These are phyloP conservation scores for Sesamia nonagrioides DNA, from an alignment of 1,140 invertebrate species.

Conservation along the genomic window DNA sequence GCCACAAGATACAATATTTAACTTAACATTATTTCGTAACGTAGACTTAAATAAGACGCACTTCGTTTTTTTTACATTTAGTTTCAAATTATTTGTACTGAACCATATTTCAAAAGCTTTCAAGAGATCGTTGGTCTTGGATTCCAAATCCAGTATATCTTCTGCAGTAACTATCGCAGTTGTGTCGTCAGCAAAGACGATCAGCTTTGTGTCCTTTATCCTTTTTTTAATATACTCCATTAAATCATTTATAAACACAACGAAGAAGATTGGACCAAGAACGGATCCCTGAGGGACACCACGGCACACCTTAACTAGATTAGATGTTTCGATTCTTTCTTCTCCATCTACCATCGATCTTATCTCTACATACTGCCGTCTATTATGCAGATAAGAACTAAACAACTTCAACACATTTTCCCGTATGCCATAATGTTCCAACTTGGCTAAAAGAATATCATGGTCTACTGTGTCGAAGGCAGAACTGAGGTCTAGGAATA, in stretches of 20 bases:
- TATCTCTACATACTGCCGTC: neutral
- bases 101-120: neutral
- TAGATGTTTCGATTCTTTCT: neutral
- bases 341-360: neutral
- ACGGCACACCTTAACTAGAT: neutral
- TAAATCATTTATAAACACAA: neutral
- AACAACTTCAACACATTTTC: neutral
- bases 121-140: neutral
- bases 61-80: neutral
- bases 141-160: neutral
- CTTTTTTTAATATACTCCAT: neutral
- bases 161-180: neutral
- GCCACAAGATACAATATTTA: conserved; percentile 56
- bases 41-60: neutral
- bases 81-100: neutral
- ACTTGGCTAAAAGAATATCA: neutral
- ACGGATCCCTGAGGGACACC: neutral
- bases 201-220: neutral
- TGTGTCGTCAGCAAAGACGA: conserved; percentile 7
- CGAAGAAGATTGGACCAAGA: neutral
- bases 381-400: neutral
- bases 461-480: neutral
- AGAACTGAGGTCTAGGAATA: conserved; percentile 2
- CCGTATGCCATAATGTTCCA: neutral
- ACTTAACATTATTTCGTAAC: neutral